phyloP scores from a whole-genome alignment of 2,113 vertebrate species.

The Parus major region DNA sequence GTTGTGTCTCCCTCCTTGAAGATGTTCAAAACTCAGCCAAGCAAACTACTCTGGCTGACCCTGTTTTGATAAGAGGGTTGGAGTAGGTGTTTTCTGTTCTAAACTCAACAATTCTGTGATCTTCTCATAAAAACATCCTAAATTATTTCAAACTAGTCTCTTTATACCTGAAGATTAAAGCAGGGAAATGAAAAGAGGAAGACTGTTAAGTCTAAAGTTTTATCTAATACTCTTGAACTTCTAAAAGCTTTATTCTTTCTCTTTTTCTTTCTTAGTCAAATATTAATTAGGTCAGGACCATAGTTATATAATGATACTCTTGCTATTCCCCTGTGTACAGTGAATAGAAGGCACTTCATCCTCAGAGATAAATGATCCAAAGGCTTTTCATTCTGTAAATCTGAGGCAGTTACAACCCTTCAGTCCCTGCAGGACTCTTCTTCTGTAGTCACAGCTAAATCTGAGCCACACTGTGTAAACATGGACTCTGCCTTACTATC shows the following conservation, averaged over 20 bases:
- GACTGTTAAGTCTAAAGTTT: neutral
- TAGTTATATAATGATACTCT: neutral
- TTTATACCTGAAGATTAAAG: slow-evolving; percentile 15
- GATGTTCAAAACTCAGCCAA: neutral
- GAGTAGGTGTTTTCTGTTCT: neutral
- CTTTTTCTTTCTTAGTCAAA: neutral
- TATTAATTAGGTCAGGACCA: neutral
- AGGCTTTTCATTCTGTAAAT: neutral
- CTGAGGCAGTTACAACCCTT: neutral
- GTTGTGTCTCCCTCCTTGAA: neutral
- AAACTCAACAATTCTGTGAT: neutral
- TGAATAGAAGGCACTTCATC: neutral
- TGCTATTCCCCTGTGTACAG: neutral
- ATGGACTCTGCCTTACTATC: neutral
- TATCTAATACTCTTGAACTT: neutral
- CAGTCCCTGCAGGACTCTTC: neutral
- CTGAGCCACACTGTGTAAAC: neutral
- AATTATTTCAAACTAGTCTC: neutral
- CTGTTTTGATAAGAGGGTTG: neutral
- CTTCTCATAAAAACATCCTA: neutral
- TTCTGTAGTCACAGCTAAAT: neutral
- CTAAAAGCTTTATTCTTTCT: neutral
- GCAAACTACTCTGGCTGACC: neutral
- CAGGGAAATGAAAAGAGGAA: neutral
- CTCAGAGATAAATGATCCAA: neutral